Base-by-base conservation (phyloP, 1,140 invertebrate species). In the Ditylenchus dipsaci region DNA sequence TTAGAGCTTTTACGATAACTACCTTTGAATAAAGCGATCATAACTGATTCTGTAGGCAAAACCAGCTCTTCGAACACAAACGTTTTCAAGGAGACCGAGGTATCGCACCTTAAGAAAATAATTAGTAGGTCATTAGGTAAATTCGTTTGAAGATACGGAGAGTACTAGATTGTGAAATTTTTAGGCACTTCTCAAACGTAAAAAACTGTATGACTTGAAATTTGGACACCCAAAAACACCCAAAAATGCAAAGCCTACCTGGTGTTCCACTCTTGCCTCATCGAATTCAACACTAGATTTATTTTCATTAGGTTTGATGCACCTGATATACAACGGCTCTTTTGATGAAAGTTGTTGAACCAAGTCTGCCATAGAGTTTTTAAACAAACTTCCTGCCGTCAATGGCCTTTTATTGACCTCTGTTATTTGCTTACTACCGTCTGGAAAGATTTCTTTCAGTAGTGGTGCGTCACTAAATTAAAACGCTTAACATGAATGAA, bases 281-380 rank as follows among this genome's bases (percentile, higher is more conserved):
- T 94, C 89, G 84, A 93, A 94, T 76, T 89, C 87, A 73, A 87
- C 88, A 85, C 87, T 85, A 79, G 86, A 87, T 80, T 90, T 90
- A 8, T 88, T 89, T 79, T 90, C 89, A 78, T 90, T 90, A 1
- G 90, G 90, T 79, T 90, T 90, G 65, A 90, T 89, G 78, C 90
- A 90, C 30, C 89, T 80, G 49, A 90, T 86, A 73, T 89, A 89
- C 86, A 90, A 89, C 26, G 89, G 89, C 7, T 88, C 88, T 77
- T 94, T 97, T 9, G 65, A 58, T 43, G 78, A 64, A 29, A 78
- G 69, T 74, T 81, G 77, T 0, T 59, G 53, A 64, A 78, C 75
- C 59, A 78, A 58, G 29, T 67, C 69, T 30, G 53, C 76, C 69
- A 79, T 58, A 7, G 76, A 80, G 47, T 71, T 47, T 73, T 72